These are phyloP conservation scores for Lysiphlebus fabarum DNA, from an alignment of 1,140 invertebrate species.

Conservation along the genomic window DNA sequence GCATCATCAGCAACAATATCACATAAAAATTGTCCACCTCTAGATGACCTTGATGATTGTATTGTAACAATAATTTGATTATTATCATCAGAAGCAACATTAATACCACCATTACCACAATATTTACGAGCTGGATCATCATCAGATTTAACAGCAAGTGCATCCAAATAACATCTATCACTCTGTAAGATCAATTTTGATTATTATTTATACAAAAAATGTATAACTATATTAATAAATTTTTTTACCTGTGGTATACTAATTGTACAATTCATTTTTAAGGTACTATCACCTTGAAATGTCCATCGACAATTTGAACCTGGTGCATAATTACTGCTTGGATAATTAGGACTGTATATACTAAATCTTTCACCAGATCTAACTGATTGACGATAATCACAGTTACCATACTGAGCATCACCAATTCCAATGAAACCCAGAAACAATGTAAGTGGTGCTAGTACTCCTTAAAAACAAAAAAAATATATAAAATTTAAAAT, in stretches of 20 bases:
- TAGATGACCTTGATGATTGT: conserved; percentile 29
- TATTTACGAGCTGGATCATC: conserved; percentile 43
- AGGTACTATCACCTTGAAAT: conserved; percentile 49
- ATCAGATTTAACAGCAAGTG: conserved; percentile 21
- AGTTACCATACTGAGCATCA: conserved; percentile 23
- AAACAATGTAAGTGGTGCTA: neutral
- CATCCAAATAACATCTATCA: conserved; percentile 39
- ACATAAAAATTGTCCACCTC: conserved; percentile 57
- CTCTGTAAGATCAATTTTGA: conserved; percentile 22
- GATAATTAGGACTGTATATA: conserved; percentile 55
- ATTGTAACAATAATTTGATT: conserved; percentile 52
- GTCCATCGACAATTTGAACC: conserved; percentile 55
- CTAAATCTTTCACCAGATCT: conserved; percentile 44
- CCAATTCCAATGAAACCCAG: neutral
- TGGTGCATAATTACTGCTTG: conserved; percentile 40
- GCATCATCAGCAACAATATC: conserved; percentile 33
- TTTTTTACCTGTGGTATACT: conserved; percentile 51
- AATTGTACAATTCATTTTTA: conserved; percentile 50
- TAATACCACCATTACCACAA: conserved; percentile 55
- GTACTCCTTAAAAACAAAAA: neutral
- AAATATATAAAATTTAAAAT: neutral
- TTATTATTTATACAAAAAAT: neutral
- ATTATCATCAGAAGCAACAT: conserved; percentile 41
- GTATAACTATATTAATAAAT: neutral
- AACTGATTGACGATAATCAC: conserved; percentile 38